A percentile compares a stretch with the other conserved stretches of the same genome.
phyloP scores from a whole-genome alignment of 2,888 invertebrate genomes.

The Hololepta plana region DNA sequence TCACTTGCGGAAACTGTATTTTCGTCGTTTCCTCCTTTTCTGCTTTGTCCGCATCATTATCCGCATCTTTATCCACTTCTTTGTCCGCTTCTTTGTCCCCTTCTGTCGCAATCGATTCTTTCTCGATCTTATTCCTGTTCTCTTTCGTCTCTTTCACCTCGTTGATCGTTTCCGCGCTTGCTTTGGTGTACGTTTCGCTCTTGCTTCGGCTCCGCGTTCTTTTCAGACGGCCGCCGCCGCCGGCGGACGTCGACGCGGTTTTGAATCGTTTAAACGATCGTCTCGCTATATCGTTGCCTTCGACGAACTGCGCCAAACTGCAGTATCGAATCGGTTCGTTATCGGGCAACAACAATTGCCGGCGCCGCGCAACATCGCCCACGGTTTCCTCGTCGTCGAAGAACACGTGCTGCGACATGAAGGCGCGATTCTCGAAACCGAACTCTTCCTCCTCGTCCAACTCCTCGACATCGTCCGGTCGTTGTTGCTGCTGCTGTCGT shows the following conservation, averaged over 20 bases:
- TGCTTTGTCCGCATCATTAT: slow-evolving; percentile 5
- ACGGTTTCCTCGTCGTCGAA: slow-evolving; percentile 20
- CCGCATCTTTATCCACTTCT: slow-evolving; percentile 6
- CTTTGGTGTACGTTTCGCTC: too few species aligned
- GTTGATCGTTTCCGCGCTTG: slow-evolving; percentile 12
- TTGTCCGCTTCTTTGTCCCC: too few species aligned
- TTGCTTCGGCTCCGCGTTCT: too few species aligned
- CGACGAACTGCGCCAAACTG: slow-evolving; percentile 65
- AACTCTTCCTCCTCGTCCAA: slow-evolving; percentile 39
- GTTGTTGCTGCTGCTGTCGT: too few species aligned
- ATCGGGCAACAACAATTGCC: too few species aligned
- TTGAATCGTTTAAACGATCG: slow-evolving; percentile 52
- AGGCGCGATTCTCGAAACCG: slow-evolving; percentile 56
- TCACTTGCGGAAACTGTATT: slow-evolving; percentile 37
- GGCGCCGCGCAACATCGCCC: too few species aligned
- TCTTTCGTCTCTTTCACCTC: background rate
- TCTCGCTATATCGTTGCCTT: slow-evolving; percentile 67
- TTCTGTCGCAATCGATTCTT: slow-evolving; percentile 18
- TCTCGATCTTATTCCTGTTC: slow-evolving; percentile 19
- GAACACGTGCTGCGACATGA: slow-evolving; percentile 30
- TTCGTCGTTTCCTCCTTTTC: slow-evolving; percentile 9
- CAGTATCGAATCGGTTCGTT: slow-evolving; percentile 46
- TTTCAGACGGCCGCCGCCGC: too few species aligned
- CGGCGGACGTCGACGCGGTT: too few species aligned
- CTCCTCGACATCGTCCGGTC: slow-evolving; percentile 6